These are phyloP conservation scores for Amphipyra tragopoginis DNA, from an alignment of 2,888 invertebrate species.

Conservation along the genomic window DNA sequence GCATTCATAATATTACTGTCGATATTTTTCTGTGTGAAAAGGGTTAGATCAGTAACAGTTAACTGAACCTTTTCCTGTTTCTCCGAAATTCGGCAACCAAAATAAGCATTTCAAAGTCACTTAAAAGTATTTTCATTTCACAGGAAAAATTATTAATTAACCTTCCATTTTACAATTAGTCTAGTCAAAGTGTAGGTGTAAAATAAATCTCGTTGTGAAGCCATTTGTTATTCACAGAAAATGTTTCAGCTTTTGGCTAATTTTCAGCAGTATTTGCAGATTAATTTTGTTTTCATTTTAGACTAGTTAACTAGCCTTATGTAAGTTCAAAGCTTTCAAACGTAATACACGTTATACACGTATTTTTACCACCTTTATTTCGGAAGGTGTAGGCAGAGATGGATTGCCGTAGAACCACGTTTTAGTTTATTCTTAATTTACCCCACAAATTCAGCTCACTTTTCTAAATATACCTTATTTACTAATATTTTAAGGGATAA, in stretches of 20 bases:
- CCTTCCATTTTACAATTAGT: conserved; percentile 21
- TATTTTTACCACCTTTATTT: too few relatives aligned
- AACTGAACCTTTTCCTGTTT: background rate
- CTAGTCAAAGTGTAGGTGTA: conserved; percentile 19
- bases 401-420: too few relatives aligned
- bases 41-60: too few relatives aligned
- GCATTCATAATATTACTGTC: too few relatives aligned
- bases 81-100: background rate
- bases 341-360: too few relatives aligned
- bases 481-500: too few relatives aligned
- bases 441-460: too few relatives aligned
- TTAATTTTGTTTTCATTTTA: conserved; percentile 13
- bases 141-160: conserved; percentile 6
- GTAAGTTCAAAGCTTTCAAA: too few relatives aligned
- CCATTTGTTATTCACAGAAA: conserved; percentile 14
- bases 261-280: conserved; percentile 18
- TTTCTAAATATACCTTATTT: too few relatives aligned
- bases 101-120: background rate
- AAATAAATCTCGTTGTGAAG: conserved; percentile 20
- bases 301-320: background rate
- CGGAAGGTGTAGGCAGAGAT: too few relatives aligned
- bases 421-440: too few relatives aligned
- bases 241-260: conserved; percentile 10
- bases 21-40: too few relatives aligned
- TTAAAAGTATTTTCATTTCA: conserved; percentile 4